Base-by-base conservation (phyloP, 92 coral and sea anemone genomes). In the Bergia puertoricense region DNA sequence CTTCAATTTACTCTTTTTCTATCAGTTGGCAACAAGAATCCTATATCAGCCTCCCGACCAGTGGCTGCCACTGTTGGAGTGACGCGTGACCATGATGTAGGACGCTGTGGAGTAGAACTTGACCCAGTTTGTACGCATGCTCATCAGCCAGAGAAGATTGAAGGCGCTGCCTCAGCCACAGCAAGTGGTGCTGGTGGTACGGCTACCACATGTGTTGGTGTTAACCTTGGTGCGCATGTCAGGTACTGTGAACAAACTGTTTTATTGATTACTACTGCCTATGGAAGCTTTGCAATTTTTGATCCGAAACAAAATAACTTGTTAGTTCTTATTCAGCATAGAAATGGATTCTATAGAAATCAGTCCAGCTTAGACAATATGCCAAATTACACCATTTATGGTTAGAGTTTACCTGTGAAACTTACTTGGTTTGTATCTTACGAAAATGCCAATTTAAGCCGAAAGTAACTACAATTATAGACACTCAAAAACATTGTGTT, bases 101-200 rank as follows among this genome's bases (percentile, higher is more conserved):
- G 96, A 20, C 90, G 91, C 46, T 89, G 91, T 65, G 92, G 94
- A 59, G 95, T 94, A 18, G 98, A 93, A 62, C 93, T 88, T 2
- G 98, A 95, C 90, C 82, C 92, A 79, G 88, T 51, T 78, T 75
- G 85, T 38, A 46, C 86, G 20, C 93, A 94, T 48, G 91, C 59
- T 91, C 94, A 91, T 76, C 89, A 92, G 86, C 98, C 98, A 14
- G 95, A 95, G 85, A 95, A 93, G 88, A 91, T 91, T 75, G 94
- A 92, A 81, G 91, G 88, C 57, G 65, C 81, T 22, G 38, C 69
- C 45, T 59, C 88, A 20, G 48, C 89, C 44, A 72, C 42, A 42
- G 42, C 88, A 74, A 78, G 81, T 65, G 43, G 82, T 23, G 85
- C 80, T 50, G 78, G 82, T 20, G 86, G 42, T 8, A 2, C 40